These are phyloP conservation scores for Lathamus discolor DNA, from an alignment of 2,113 vertebrate genomes.

Conservation along the genomic window DNA sequence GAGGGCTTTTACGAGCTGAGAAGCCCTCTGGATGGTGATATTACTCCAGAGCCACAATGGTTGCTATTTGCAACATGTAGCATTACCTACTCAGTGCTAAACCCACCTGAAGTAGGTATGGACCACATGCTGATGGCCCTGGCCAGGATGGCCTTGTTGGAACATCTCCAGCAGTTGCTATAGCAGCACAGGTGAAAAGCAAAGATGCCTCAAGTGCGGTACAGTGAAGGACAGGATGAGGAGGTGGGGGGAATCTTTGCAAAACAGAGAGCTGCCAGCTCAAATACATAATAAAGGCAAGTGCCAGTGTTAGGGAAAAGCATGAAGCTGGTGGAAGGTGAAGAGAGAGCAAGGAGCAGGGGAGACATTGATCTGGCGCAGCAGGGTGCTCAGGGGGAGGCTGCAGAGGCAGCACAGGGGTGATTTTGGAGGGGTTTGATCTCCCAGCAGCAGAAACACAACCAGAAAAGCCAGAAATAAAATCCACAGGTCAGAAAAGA, in stretches of 20 bases:
- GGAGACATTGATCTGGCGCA: fast-evolving
- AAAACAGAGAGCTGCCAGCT: not conserved
- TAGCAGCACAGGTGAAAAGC: not conserved
- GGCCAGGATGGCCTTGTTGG: not conserved
- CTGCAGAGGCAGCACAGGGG: not conserved
- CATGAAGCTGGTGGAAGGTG: not conserved
- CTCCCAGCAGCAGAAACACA: not conserved
- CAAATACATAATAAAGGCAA: not conserved
- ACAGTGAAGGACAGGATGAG: not conserved
- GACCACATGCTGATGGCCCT: not conserved
- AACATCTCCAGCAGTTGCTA: conserved; percentile 20
- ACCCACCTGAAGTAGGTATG: not conserved
- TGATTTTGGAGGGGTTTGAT: not conserved
- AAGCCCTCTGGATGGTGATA: not conserved
- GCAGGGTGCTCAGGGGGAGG: fast-evolving
- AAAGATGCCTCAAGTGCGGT: not conserved
- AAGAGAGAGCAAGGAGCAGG: not conserved
- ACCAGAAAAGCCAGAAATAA: not conserved
- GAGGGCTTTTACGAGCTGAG: not conserved
- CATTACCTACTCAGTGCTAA: not conserved
- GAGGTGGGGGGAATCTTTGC: not conserved
- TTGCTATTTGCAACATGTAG: not conserved
- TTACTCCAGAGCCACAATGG: not conserved
- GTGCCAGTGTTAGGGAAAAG: not conserved
- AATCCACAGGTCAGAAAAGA: fast-evolving